These are phyloP conservation scores for Zingel zingel DNA, from an alignment of 2,113 vertebrate genomes.

Conservation along the genomic window DNA sequence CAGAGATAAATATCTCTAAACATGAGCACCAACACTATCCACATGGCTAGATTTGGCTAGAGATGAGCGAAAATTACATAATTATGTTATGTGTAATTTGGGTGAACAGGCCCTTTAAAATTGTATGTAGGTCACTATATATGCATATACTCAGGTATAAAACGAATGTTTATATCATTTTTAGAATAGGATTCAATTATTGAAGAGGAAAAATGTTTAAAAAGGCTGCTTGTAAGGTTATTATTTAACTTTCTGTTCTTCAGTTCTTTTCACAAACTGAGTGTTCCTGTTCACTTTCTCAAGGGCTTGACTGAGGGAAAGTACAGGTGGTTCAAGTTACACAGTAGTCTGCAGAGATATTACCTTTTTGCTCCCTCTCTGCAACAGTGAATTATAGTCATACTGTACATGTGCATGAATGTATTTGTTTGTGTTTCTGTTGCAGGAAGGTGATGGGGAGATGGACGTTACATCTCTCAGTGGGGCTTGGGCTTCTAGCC, in stretches of 20 bases:
- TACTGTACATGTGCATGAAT: background rate
- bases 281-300: slow-evolving; percentile 37
- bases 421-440: slow-evolving; percentile 37
- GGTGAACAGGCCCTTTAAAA: background rate
- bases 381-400: background rate
- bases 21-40: background rate
- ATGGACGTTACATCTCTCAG: slow-evolving; percentile 62
- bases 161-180: background rate
- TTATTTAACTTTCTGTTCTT: background rate
- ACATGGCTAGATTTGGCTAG: background rate
- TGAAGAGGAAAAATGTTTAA: background rate
- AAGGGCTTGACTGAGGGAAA: slow-evolving; percentile 1
- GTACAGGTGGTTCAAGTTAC: slow-evolving; percentile 56
- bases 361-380: background rate
- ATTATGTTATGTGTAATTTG: background rate
- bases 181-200: background rate
- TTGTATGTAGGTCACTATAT: background rate
- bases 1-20: background rate
- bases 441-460: slow-evolving; percentile 79
- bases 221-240: background rate
- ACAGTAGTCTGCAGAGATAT: slow-evolving; percentile 9
- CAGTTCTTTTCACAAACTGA: slow-evolving; percentile 7
- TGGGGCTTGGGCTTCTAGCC: slow-evolving; percentile 61
- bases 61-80: background rate
- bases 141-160: background rate